Base-by-base conservation (phyloP, 2,797 vertebrate species). In the Pteropus rufus region DNA sequence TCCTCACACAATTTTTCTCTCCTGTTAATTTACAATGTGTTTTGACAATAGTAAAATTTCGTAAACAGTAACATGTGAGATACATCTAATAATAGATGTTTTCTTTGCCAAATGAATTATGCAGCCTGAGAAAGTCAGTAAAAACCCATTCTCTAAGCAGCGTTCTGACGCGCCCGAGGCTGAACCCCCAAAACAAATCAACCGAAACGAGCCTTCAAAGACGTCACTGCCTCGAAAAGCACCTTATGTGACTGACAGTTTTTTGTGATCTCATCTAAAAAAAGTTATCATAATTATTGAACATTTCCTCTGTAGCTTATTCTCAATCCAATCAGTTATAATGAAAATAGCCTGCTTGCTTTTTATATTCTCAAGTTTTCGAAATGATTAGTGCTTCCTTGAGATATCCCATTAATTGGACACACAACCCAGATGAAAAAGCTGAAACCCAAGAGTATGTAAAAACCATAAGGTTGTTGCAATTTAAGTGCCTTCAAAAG, bases 401-500 rank as follows among this genome's bases (percentile, higher is more conserved):
- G 92, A 95, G 95, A 87, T 93, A 94, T 16, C 36, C 92, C 92
- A 97, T 96, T 95, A 97, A 95, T 91, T 95, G 96, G 93, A 86
- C 86, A 77, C 69, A 93, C 91, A 87, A 83, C 77, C 89, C 89
- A 95, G 95, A 95, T 94, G 96, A 84, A 96, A 95, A 93, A 65
- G 39, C 93, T 52, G 91, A 95, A 94, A 81, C 75, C 89, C 60
- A 58, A 95, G 88, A 96, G 80, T 96, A 70, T 95, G 91, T 56
- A 91, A 92, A 93, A 96, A 90, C 54, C 34, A 89, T 81, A 93
- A 93, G 86, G 82, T 91, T 95, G 96, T 95, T 94, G 89, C 79
- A 84, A 95, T 97, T 93, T 96, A 88, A 97, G 76, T 87, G 67
- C 86, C 95, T 97, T 96, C 97, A 82, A 94, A 97, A 97, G 93